Percentiles rank a stretch among this genome's conserved stretches.
Evolutionary conservation across 2,888 invertebrate species (phyloP).

Genomic region (Marronus borbonicus): DNA sequence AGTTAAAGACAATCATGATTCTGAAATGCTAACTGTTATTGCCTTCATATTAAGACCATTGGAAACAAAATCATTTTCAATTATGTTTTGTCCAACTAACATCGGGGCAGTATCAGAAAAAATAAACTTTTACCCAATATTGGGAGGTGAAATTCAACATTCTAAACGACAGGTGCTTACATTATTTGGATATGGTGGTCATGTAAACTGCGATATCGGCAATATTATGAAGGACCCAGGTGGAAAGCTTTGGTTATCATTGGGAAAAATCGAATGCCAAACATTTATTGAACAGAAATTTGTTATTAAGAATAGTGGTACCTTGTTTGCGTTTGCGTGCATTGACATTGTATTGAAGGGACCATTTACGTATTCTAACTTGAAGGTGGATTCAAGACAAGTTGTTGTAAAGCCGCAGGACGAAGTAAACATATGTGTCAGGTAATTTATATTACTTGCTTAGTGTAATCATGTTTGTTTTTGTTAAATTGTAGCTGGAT

Average conservation of each 20-base stretch:
- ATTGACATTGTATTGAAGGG: conserved; percentile 62
- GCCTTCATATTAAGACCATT: conserved; percentile 72
- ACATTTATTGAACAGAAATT: conserved; percentile 70
- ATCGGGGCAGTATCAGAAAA: conserved; percentile 73
- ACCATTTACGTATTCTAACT: conserved; percentile 56
- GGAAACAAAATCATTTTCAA: conserved; percentile 73
- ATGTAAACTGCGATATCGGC: conserved; percentile 71
- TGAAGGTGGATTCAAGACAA: conserved; percentile 63
- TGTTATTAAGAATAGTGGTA: conserved; percentile 73
- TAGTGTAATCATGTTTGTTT: not conserved
- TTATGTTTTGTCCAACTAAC: conserved; percentile 74
- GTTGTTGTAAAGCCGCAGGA: conserved; percentile 64
- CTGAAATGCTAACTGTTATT: conserved; percentile 65
- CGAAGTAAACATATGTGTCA: conserved; percentile 60
- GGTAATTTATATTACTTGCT: conserved; percentile 11
- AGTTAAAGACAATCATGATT: conserved; percentile 64
- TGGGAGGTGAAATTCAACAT: conserved; percentile 59
- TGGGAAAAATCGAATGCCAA: conserved; percentile 73
- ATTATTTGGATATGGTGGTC: conserved; percentile 77
- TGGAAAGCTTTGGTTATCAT: conserved; percentile 74
- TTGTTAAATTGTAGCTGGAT: too few relatives aligned
- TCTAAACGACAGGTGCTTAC: conserved; percentile 40
- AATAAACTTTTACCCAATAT: conserved; percentile 72
- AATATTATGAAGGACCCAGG: conserved; percentile 73
- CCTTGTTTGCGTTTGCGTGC: conserved; percentile 72